Conservation (phyloP, 1,140 invertebrate species). For the Drosophila albomicans region DNA sequence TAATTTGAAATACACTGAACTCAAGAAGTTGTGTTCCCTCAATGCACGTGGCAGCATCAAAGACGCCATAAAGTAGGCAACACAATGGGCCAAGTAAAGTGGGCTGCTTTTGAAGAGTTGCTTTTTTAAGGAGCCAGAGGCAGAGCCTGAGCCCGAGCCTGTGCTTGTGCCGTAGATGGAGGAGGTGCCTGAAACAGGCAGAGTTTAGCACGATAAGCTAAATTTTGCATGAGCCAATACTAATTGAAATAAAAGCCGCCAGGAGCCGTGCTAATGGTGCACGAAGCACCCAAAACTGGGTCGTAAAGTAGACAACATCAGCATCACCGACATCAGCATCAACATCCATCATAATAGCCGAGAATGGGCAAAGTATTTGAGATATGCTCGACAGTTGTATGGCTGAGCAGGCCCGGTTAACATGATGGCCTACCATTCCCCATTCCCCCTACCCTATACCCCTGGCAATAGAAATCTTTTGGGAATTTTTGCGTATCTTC, state of each 20-base stretch:
- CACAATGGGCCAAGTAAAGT: slow-evolving; percentile 26
- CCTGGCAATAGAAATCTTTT: slow-evolving; percentile 63
- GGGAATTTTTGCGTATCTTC: slow-evolving; percentile 78
- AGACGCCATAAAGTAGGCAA: slow-evolving; percentile 41
- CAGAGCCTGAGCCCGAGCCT: neutral
- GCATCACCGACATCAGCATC: slow-evolving; percentile 11
- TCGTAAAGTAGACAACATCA: slow-evolving; percentile 40
- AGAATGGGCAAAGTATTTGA: slow-evolving; percentile 15
- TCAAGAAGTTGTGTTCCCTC: slow-evolving; percentile 1
- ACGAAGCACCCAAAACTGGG: slow-evolving; percentile 6
- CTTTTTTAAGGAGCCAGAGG: slow-evolving; percentile 2
- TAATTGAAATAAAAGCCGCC: slow-evolving; percentile 78
- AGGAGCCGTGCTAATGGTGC: slow-evolving; percentile 60
- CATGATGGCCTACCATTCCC: slow-evolving; percentile 1
- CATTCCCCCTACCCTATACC: neutral
- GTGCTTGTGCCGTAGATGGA: too few species aligned
- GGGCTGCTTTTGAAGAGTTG: slow-evolving; percentile 21
- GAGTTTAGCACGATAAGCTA: slow-evolving; percentile 35
- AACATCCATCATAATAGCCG: slow-evolving; percentile 46
- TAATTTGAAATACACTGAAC: slow-evolving; percentile 8
- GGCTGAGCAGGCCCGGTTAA: slow-evolving; percentile 28
- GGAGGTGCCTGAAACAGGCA: slow-evolving; percentile 3
- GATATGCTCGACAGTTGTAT: slow-evolving; percentile 27
- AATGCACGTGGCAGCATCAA: slow-evolving; percentile 28
- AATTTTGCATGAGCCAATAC: slow-evolving; percentile 65